These are phyloP conservation scores for Oscheius sp. DNA, from an alignment of 2,888 invertebrate species.

Conservation along the genomic window DNA sequence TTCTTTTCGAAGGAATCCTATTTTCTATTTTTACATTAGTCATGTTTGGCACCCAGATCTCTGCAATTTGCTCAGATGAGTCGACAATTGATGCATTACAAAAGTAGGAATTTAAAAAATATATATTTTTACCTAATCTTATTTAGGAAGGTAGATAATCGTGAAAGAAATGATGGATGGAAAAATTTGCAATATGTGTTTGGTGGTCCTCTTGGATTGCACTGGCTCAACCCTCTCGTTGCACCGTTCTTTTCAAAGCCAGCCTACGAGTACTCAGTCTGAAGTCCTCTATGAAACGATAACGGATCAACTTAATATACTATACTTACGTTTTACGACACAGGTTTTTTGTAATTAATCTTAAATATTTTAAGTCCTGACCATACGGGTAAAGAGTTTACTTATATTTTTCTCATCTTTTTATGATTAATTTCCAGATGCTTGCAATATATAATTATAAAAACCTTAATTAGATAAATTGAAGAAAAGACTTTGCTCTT, in stretches of 20 bases:
- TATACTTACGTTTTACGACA: too few relatives aligned
- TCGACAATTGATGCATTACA: constrained; percentile 76
- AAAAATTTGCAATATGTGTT: constrained; percentile 80
- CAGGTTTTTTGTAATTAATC: too few relatives aligned
- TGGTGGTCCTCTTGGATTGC: constrained; percentile 86
- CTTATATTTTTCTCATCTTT: too few relatives aligned
- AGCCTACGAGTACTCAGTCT: constrained; percentile 85
- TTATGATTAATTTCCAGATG: too few relatives aligned
- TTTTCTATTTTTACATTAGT: constrained; percentile 97
- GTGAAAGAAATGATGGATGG: constrained; percentile 43
- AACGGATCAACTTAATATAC: too few relatives aligned
- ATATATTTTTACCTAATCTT: not conserved
- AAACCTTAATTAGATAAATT: too few relatives aligned
- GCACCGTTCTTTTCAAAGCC: constrained; percentile 77
- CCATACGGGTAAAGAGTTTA: too few relatives aligned
- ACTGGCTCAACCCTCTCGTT: constrained; percentile 94
- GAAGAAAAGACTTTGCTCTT: too few relatives aligned
- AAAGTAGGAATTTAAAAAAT: constrained; percentile 26
- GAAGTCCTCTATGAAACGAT: constrained; percentile 68
- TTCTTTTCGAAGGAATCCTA: constrained; percentile 90
- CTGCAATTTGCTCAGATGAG: constrained; percentile 97
- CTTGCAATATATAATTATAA: too few relatives aligned
- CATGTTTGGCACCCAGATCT: constrained; percentile 91
- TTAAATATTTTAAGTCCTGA: too few relatives aligned
- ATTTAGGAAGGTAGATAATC: constrained; percentile 29